phyloP scores from a whole-genome alignment of 2,113 vertebrate species.

The Hypanus sabinus region DNA sequence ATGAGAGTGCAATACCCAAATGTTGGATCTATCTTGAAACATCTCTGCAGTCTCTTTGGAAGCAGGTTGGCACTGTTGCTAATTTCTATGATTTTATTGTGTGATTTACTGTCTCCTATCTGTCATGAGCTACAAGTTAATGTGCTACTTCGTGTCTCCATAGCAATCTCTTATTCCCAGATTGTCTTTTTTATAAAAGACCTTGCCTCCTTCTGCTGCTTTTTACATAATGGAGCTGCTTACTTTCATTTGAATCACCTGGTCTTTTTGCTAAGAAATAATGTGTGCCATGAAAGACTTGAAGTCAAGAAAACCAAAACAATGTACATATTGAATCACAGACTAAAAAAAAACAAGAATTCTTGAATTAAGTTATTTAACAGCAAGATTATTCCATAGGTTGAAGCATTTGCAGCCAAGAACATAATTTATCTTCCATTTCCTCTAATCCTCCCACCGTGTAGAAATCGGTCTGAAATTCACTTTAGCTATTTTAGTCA shows the following conservation, averaged over 20 bases:
- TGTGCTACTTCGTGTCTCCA: neutral
- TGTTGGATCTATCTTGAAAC: neutral
- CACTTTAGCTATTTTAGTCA: too few species aligned
- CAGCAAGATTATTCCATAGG: neutral
- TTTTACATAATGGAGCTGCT: slow-evolving; percentile 22
- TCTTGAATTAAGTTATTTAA: neutral
- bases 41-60: neutral
- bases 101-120: neutral
- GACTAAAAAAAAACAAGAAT: neutral
- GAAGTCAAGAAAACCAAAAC: neutral
- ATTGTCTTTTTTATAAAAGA: neutral
- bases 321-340: neutral
- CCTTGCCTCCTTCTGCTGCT: neutral
- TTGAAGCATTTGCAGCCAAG: too few species aligned
- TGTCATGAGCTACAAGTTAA: neutral
- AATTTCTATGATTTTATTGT: neutral
- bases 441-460: too few species aligned
- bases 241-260: slow-evolving; percentile 11
- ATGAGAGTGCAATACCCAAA: neutral
- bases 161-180: neutral
- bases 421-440: too few species aligned
- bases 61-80: neutral
- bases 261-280: neutral
- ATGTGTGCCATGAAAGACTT: neutral
- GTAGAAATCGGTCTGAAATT: too few species aligned